Evolutionary conservation across 2,888 invertebrate species (phyloP).

Genomic region (Galerucella calmariensis): DNA sequence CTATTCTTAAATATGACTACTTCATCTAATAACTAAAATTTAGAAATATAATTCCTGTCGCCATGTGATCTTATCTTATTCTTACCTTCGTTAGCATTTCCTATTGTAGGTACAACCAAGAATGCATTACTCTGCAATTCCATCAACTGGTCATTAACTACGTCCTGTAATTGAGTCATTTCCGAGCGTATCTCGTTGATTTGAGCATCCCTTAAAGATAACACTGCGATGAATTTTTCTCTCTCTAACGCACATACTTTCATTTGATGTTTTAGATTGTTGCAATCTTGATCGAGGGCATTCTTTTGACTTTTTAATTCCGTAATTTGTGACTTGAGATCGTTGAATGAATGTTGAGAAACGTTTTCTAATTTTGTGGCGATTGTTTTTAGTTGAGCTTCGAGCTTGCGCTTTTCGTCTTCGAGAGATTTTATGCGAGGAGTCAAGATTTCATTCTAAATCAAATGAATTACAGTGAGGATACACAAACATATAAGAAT

Average conservation of each 20-base stretch:
- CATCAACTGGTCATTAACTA: conserved; percentile 61
- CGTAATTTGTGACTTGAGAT: conserved; percentile 54
- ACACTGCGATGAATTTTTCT: conserved; percentile 61
- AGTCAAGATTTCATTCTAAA: conserved; percentile 45
- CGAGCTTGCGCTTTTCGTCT: conserved; percentile 48
- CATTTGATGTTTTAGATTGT: conserved; percentile 57
- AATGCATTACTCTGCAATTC: conserved; percentile 49
- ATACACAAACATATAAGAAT: neutral
- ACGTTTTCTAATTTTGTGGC: conserved; percentile 49
- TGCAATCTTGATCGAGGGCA: conserved; percentile 54
- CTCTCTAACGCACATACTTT: conserved; percentile 59
- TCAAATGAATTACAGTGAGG: conserved; percentile 15
- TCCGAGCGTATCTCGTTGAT: conserved; percentile 61
- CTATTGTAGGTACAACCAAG: conserved; percentile 31
- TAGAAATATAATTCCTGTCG: too few species aligned
- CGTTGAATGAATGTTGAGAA: conserved; percentile 46
- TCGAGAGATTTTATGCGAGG: conserved; percentile 48
- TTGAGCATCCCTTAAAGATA: conserved; percentile 61
- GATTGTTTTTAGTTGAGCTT: conserved; percentile 43
- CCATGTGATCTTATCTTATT: too few species aligned
- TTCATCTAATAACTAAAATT: too few species aligned
- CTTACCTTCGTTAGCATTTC: conserved; percentile 22
- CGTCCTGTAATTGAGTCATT: conserved; percentile 61
- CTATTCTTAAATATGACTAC: too few species aligned
- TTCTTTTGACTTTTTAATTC: conserved; percentile 57